These are phyloP conservation scores for Tetheella fluctuosa DNA, from an alignment of 2,888 invertebrate genomes.

Conservation along the genomic window DNA sequence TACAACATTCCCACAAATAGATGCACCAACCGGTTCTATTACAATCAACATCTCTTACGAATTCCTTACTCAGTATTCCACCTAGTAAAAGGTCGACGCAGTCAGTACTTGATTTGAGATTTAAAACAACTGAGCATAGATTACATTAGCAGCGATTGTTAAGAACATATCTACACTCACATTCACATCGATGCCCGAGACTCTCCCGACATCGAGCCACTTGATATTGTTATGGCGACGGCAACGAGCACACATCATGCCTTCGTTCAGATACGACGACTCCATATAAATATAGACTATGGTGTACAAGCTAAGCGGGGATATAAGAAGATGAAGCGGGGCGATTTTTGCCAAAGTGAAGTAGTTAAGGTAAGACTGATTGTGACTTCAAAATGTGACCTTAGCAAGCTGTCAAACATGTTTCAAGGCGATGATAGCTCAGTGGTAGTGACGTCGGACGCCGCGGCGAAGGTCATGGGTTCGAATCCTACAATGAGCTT, in stretches of 20 bases:
- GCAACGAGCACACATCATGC: background rate
- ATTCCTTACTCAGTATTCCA: background rate
- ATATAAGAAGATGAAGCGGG: background rate
- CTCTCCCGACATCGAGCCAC: background rate
- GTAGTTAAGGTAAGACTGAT: background rate
- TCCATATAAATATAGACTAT: background rate
- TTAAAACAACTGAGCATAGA: background rate
- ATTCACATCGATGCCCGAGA: conserved; percentile 1
- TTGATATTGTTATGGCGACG: background rate
- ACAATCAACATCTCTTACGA: too few relatives aligned
- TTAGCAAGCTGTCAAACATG: too few relatives aligned
- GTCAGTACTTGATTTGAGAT: background rate
- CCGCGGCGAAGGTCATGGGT: too few relatives aligned
- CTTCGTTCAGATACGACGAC: background rate
- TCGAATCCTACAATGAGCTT: too few relatives aligned
- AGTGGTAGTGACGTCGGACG: too few relatives aligned
- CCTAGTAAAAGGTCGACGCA: too few relatives aligned
- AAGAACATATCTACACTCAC: background rate
- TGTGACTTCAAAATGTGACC: too few relatives aligned
- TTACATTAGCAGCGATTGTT: background rate
- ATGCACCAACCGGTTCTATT: too few relatives aligned
- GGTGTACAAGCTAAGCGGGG: background rate
- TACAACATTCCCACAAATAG: too few relatives aligned
- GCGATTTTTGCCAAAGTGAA: background rate
- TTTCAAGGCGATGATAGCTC: too few relatives aligned